These are phyloP conservation scores for Pristionchus mayeri DNA, from an alignment of 2,888 invertebrate genomes.

Conservation along the genomic window DNA sequence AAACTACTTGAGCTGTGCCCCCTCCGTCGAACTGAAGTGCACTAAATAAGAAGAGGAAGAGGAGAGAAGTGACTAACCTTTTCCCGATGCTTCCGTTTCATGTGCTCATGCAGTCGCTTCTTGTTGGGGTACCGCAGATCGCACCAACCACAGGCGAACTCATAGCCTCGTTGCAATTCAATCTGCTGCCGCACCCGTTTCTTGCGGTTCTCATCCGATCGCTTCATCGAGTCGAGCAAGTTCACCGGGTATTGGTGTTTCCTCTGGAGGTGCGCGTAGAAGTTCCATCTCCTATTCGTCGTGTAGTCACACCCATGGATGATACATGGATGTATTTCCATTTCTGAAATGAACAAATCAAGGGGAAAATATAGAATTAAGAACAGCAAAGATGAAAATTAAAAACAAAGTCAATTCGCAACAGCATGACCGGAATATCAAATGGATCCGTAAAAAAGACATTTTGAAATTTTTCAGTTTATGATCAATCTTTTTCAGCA, in stretches of 20 bases:
- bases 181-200: neutral
- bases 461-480: too few species aligned
- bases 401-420: neutral
- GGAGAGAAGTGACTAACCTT: neutral
- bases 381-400: neutral
- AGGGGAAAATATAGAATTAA: neutral
- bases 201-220: neutral
- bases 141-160: neutral
- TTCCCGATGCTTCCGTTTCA: constrained; percentile 11
- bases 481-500: too few species aligned
- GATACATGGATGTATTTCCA: constrained; percentile 4
- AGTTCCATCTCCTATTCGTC: constrained; percentile 26
- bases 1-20: neutral
- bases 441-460: too few species aligned
- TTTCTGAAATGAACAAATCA: neutral
- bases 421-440: too few species aligned
- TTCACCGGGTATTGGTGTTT: constrained; percentile 4
- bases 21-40: neutral
- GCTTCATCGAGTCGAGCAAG: constrained; percentile 28
- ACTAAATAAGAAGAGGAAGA: neutral
- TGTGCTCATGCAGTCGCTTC: constrained; percentile 21
- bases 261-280: neutral
- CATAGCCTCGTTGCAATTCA: neutral
- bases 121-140: neutral
- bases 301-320: neutral